These are phyloP conservation scores for Eristalis intricaria DNA, from an alignment of 2,888 invertebrate species.

Conservation along the genomic window DNA sequence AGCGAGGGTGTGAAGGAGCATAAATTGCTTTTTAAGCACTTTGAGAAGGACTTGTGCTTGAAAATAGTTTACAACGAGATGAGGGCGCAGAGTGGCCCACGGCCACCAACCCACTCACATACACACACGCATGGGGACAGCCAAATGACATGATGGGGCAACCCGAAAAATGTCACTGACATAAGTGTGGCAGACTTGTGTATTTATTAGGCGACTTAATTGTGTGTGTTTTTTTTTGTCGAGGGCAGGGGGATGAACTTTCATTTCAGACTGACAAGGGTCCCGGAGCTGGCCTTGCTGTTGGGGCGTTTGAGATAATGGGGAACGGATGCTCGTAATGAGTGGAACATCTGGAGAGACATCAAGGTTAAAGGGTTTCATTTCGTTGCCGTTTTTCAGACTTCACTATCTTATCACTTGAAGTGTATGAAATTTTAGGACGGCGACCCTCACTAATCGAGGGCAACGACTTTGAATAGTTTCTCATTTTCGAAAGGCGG, in stretches of 20 bases:
- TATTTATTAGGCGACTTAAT: conserved; percentile 13
- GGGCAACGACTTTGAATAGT: neutral
- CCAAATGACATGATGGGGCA: neutral
- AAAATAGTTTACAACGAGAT: neutral
- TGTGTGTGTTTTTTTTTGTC: neutral
- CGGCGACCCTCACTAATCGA: neutral
- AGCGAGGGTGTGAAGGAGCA: conserved; percentile 24
- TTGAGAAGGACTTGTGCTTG: conserved; percentile 7
- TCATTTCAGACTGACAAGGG: neutral
- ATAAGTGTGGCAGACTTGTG: conserved; percentile 40
- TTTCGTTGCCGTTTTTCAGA: neutral
- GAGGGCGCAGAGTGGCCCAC: neutral
- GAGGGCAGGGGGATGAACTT: neutral
- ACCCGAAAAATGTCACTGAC: conserved; percentile 27
- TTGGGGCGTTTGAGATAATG: neutral
- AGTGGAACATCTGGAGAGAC: neutral
- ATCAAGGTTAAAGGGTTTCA: neutral
- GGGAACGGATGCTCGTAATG: neutral
- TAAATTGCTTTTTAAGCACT: conserved; percentile 69
- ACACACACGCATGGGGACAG: neutral
- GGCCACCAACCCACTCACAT: neutral
- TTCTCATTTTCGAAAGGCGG: neutral
- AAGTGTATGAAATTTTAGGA: neutral
- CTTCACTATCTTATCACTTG: neutral
- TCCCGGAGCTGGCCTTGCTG: neutral